These are phyloP conservation scores for Flexamia atlantica DNA, from an alignment of 2,888 invertebrate species.

Conservation along the genomic window DNA sequence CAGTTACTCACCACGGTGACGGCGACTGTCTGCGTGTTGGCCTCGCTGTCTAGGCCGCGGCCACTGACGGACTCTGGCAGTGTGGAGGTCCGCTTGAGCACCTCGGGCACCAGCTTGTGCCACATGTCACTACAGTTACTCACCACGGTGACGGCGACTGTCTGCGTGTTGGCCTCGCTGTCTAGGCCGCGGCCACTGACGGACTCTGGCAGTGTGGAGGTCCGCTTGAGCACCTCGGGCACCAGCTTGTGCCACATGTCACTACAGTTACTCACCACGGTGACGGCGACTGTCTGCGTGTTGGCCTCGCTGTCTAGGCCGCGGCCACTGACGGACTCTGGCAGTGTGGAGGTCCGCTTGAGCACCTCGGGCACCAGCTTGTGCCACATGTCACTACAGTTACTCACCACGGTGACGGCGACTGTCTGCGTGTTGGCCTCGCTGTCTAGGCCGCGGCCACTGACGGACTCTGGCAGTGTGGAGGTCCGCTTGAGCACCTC, in stretches of 20 bases:
- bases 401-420: slow-evolving; percentile 43
- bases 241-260: too few species aligned
- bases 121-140: too few species aligned
- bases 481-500: slow-evolving; percentile 28
- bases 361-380: too few species aligned
- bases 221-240: slow-evolving; percentile 13
- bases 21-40: too few species aligned
- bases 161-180: slow-evolving; percentile 5
- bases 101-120: too few species aligned
- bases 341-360: slow-evolving; percentile 27
- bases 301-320: slow-evolving; percentile 34
- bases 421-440: slow-evolving; percentile 30
- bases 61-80: too few species aligned
- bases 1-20: too few species aligned
- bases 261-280: slow-evolving; percentile 39
- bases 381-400: too few species aligned
- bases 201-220: slow-evolving; percentile 17
- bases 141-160: slow-evolving; percentile 47
- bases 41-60: too few species aligned
- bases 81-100: too few species aligned
- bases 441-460: slow-evolving; percentile 34
- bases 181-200: slow-evolving; percentile 43
- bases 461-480: slow-evolving; percentile 17
- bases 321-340: slow-evolving; percentile 30
- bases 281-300: slow-evolving; percentile 41